phyloP scores from a whole-genome alignment of 2,888 invertebrate genomes.

The Artemia sinica region DNA sequence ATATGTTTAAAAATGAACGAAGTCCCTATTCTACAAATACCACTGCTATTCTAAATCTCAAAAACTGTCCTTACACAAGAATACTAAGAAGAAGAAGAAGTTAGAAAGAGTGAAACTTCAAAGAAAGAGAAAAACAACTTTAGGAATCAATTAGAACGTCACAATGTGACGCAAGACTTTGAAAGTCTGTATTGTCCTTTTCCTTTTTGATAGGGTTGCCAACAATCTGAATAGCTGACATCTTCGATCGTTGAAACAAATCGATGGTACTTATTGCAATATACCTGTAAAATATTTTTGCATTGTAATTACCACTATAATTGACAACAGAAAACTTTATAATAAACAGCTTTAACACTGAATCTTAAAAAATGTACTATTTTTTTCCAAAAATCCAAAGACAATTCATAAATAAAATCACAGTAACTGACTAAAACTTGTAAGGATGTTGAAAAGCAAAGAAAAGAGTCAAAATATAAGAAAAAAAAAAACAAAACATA shows the following conservation, averaged over 20 bases:
- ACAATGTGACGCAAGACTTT: neutral
- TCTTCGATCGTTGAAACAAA: conserved; percentile 78
- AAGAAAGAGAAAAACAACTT: neutral
- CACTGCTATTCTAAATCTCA: too few species aligned
- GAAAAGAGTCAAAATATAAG: too few species aligned
- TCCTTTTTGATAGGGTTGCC: conserved; percentile 26
- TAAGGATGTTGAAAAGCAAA: too few species aligned
- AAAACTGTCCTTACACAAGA: too few species aligned
- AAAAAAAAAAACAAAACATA: too few species aligned
- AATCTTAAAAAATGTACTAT: conserved; percentile 16
- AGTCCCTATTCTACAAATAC: too few species aligned
- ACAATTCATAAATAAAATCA: too few species aligned
- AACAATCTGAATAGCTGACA: conserved; percentile 62
- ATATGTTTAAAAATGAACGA: too few species aligned
- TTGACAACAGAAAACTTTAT: conserved; percentile 10
- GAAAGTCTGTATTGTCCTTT: neutral
- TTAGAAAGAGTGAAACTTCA: too few species aligned
- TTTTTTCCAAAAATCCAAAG: neutral
- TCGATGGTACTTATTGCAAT: conserved; percentile 68
- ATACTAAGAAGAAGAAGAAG: too few species aligned
- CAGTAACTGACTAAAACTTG: too few species aligned
- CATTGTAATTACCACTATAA: conserved; percentile 6
- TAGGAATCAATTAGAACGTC: neutral
- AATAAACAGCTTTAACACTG: conserved; percentile 9
- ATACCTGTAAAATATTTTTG: conserved; percentile 41